A percentile compares a stretch with the other conserved stretches of the same genome.
These are phyloP conservation scores for Meganola albula DNA, from an alignment of 2,888 invertebrate genomes.

Conservation along the genomic window DNA sequence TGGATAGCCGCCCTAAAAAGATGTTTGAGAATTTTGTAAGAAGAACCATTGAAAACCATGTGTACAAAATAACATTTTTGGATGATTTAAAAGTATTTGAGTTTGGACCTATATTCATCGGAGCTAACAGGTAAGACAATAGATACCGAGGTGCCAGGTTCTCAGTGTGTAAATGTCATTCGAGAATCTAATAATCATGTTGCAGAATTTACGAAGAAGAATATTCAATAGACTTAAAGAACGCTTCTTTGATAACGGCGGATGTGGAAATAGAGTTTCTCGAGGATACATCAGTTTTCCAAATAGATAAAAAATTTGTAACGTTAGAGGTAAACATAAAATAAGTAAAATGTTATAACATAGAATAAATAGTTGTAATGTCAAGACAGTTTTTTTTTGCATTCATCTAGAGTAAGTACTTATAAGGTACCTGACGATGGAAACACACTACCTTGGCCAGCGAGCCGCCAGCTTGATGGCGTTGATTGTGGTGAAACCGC, in stretches of 20 bases:
- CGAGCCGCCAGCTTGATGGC: too few species aligned
- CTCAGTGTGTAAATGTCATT: background rate
- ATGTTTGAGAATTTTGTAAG: constrained; percentile 66
- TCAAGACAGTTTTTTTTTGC: too few species aligned
- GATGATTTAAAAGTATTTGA: constrained; percentile 64
- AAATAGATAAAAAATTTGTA: constrained; percentile 53
- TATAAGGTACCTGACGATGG: too few species aligned
- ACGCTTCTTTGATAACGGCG: constrained; percentile 71
- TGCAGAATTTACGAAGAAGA: constrained; percentile 66
- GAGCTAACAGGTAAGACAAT: constrained; percentile 43
- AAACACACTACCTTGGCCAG: too few species aligned
- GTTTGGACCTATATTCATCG: constrained; percentile 68
- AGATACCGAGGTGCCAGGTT: too few species aligned
- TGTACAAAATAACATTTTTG: constrained; percentile 62
- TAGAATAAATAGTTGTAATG: too few species aligned
- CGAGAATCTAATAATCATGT: constrained; percentile 4
- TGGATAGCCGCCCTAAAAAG: constrained; percentile 68
- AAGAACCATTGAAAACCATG: constrained; percentile 51
- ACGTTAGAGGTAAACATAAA: constrained; percentile 54
- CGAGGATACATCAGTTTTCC: constrained; percentile 62
- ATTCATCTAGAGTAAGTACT: too few species aligned
- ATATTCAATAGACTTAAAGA: constrained; percentile 70
- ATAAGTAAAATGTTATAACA: too few species aligned
- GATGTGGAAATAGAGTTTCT: constrained; percentile 64
- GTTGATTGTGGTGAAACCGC: too few species aligned